Evolutionary conservation across 2,113 vertebrate genomes (phyloP).

Genomic region (Pao palembangensis): DNA sequence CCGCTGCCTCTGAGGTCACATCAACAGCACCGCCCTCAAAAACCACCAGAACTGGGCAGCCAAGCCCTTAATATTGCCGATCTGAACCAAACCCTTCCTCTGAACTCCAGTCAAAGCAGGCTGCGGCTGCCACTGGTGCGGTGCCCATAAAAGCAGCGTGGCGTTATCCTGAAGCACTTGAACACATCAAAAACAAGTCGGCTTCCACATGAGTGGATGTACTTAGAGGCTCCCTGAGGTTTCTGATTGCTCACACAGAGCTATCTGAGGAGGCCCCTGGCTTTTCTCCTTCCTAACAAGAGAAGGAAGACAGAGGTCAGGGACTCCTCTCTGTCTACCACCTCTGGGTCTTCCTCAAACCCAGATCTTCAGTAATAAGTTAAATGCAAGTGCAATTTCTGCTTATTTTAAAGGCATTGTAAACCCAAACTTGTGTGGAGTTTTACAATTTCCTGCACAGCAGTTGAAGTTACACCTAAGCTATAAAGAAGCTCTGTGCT

Average conservation of each 20-base stretch:
- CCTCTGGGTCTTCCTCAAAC: slow-evolving; percentile 9
- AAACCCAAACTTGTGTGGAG: no score
- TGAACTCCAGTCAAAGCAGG: slow-evolving; percentile 25
- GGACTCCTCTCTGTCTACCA: slow-evolving; percentile 2
- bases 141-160: slow-evolving; percentile 40
- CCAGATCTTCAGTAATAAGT: neutral
- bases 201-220: slow-evolving; percentile 9
- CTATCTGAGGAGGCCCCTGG: slow-evolving; percentile 27
- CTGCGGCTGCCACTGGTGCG: slow-evolving; percentile 20
- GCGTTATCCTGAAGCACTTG: neutral
- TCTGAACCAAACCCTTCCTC: slow-evolving; percentile 6
- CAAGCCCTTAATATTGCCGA: neutral
- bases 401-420: no score
- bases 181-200: no score
- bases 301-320: slow-evolving; percentile 14
- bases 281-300: slow-evolving; percentile 47
- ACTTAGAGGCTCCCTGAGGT: slow-evolving; percentile 41
- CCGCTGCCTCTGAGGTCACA: slow-evolving; percentile 60
- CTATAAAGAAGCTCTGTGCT: no score
- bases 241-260: slow-evolving; percentile 49
- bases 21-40: slow-evolving; percentile 38
- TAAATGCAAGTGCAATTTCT: no score
- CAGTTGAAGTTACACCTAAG: no score
- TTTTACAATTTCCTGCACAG: no score
- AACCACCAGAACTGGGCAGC: slow-evolving; percentile 59